phyloP scores from a whole-genome alignment of 2,797 vertebrate species.

The Notolepis coatsorum region DNA sequence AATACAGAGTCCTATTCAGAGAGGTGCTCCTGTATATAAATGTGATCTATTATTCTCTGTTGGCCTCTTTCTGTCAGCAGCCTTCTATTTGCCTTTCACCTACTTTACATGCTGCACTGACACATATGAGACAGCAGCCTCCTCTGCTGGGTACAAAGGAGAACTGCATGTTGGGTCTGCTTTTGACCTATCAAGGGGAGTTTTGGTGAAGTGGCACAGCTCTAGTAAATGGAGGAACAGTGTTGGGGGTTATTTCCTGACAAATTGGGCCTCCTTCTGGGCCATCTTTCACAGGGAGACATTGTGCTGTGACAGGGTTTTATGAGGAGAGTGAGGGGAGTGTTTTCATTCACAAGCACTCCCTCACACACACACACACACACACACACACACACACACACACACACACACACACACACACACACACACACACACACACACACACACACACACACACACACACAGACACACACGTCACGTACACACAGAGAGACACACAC shows the following conservation, averaged over 20 bases:
- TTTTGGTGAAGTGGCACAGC: slow-evolving; percentile 20
- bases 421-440: neutral
- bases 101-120: slow-evolving; percentile 9
- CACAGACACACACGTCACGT: slow-evolving; percentile 2
- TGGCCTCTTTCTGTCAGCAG: slow-evolving; percentile 65
- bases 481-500: too few species aligned
- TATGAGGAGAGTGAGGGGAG: slow-evolving; percentile 3
- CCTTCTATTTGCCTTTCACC: slow-evolving; percentile 63
- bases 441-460: slow-evolving; percentile 7
- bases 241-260: slow-evolving; percentile 35
- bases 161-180: slow-evolving; percentile 5
- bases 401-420: neutral
- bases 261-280: slow-evolving; percentile 26
- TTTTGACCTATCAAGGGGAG: slow-evolving; percentile 1
- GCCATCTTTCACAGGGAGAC: slow-evolving; percentile 18
- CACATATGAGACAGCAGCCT: slow-evolving; percentile 14
- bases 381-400: neutral
- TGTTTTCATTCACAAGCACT: slow-evolving; percentile 32
- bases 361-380: slow-evolving; percentile 38
- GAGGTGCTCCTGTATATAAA: slow-evolving; percentile 21
- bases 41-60: slow-evolving; percentile 48
- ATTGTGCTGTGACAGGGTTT: slow-evolving; percentile 18
- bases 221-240: slow-evolving; percentile 29
- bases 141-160: slow-evolving; percentile 43
- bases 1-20: neutral